These are phyloP conservation scores for Lepidonotus clava DNA, from an alignment of 2,888 invertebrate genomes.

Conservation along the genomic window DNA sequence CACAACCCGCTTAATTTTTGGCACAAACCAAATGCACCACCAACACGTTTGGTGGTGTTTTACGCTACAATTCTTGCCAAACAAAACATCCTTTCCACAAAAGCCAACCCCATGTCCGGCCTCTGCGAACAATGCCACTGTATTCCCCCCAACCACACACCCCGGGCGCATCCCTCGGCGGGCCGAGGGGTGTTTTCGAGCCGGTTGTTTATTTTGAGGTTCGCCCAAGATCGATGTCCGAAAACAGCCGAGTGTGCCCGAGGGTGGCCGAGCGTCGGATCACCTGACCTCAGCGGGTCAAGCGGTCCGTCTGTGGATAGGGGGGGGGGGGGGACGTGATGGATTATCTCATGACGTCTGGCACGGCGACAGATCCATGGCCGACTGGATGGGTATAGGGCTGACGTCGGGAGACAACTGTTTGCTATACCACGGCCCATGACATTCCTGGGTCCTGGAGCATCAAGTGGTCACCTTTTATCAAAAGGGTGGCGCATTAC, in stretches of 20 bases:
- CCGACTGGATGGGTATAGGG: no score
- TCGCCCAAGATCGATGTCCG: slow-evolving; percentile 24
- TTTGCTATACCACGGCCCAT: no score
- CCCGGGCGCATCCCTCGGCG: background rate
- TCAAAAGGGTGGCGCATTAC: no score
- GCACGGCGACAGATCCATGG: background rate
- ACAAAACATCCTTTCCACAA: background rate
- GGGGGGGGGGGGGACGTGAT: background rate
- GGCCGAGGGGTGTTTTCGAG: slow-evolving; percentile 27
- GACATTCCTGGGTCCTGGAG: no score
- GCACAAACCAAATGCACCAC: slow-evolving; percentile 10
- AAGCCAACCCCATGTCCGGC: background rate
- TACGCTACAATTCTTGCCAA: background rate
- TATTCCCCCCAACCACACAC: background rate
- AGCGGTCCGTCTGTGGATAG: background rate
- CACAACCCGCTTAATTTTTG: slow-evolving; percentile 26
- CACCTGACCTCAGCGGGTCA: background rate
- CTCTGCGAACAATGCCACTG: background rate
- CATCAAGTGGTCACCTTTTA: no score
- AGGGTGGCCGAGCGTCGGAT: background rate
- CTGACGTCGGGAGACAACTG: no score
- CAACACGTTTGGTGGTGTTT: slow-evolving; percentile 8
- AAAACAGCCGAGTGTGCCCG: background rate
- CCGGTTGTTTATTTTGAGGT: slow-evolving; percentile 4
- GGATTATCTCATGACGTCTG: background rate